Evolutionary conservation across 2,113 vertebrate species (phyloP).

Genomic region (Macquaria australasica): DNA sequence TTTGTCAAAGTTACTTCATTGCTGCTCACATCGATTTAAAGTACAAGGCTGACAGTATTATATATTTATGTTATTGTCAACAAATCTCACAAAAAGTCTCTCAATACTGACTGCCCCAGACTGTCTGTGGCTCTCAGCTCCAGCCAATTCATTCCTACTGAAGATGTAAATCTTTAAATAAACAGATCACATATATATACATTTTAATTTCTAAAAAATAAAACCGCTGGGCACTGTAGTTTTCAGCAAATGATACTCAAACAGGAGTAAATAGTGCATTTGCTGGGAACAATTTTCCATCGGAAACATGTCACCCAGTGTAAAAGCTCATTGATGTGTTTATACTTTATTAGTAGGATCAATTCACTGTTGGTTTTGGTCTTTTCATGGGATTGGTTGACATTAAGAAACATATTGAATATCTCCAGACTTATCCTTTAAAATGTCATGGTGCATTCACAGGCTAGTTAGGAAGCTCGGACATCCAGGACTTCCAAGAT

Average conservation of each 20-base stretch:
- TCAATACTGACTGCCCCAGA: background rate
- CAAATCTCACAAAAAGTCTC: background rate
- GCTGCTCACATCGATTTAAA: background rate
- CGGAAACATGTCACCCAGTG: no score
- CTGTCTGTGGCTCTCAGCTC: background rate
- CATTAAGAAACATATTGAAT: background rate
- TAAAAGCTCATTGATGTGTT: background rate
- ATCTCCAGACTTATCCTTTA: background rate
- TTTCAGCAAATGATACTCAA: background rate
- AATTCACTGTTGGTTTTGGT: background rate
- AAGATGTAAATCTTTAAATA: background rate
- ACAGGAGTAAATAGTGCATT: background rate
- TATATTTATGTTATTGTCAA: background rate
- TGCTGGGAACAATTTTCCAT: background rate
- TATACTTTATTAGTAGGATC: background rate
- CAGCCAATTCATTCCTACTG: background rate
- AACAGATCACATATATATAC: background rate
- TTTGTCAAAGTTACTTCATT: background rate
- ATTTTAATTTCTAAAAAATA: background rate
- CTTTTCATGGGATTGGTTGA: background rate
- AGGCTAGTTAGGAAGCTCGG: background rate
- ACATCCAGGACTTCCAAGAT: no score
- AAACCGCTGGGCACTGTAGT: no score
- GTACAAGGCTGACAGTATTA: background rate
- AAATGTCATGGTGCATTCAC: background rate